These are phyloP conservation scores for Amyelois transitella DNA, from an alignment of 1,140 invertebrate genomes.

Conservation along the genomic window DNA sequence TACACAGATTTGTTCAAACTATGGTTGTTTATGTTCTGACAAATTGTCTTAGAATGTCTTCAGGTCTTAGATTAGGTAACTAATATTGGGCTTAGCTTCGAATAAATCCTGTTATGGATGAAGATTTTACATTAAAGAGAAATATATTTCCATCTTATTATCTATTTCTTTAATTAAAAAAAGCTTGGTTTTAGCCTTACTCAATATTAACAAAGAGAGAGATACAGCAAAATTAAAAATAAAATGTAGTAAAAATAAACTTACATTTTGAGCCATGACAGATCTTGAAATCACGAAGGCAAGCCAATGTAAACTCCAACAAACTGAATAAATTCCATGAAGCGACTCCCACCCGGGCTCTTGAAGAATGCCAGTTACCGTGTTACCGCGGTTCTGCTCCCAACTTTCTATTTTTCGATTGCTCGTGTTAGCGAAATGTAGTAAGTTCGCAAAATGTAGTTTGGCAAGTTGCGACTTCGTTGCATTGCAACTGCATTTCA, in stretches of 20 bases:
- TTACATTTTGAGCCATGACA: too few relatives aligned
- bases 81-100: too few relatives aligned
- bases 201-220: too few relatives aligned
- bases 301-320: neutral
- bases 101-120: too few relatives aligned
- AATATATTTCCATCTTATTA: too few relatives aligned
- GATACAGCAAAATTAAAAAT: too few relatives aligned
- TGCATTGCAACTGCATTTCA: slow-evolving; percentile 44
- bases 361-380: slow-evolving; percentile 62
- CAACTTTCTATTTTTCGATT: slow-evolving; percentile 70
- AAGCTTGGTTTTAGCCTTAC: too few relatives aligned
- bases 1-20: neutral
- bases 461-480: slow-evolving; percentile 42
- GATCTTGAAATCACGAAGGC: neutral
- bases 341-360: slow-evolving; percentile 51
- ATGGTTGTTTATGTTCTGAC: neutral
- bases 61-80: too few relatives aligned
- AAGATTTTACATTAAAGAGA: too few relatives aligned
- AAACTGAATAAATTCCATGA: slow-evolving; percentile 45
- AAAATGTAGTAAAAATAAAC: too few relatives aligned
- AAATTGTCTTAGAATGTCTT: too few relatives aligned
- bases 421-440: slow-evolving; percentile 60
- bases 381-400: slow-evolving; percentile 47
- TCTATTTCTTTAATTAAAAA: too few relatives aligned
- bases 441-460: slow-evolving; percentile 62